Evolutionary conservation across 2,888 invertebrate species (phyloP).

Genomic region (Tetragnatha montana): DNA sequence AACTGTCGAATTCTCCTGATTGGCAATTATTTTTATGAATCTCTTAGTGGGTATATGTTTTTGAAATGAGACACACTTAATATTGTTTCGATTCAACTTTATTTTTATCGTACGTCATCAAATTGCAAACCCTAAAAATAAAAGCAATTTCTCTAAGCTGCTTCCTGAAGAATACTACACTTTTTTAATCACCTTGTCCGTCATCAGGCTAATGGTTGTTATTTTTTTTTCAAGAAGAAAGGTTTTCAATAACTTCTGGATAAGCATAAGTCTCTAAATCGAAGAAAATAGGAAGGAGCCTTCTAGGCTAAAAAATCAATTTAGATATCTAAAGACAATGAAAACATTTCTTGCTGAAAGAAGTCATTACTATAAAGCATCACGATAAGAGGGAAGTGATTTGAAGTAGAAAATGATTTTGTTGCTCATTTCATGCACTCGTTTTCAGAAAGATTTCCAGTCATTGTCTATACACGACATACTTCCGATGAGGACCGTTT

Average conservation of each 20-base stretch:
- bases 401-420: constrained; percentile 26
- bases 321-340: constrained; percentile 16
- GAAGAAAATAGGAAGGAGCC: background rate
- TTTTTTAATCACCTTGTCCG: background rate
- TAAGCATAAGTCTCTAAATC: constrained; percentile 1
- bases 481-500: constrained; percentile 12
- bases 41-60: no score
- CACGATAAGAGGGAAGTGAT: constrained; percentile 28
- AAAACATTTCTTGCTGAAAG: constrained; percentile 15
- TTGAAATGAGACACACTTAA: background rate
- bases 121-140: background rate
- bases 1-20: no score
- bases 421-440: constrained; percentile 37
- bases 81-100: background rate
- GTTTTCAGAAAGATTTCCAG: constrained; percentile 46
- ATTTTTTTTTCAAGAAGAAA: background rate
- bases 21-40: no score
- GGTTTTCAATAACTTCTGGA: constrained; percentile 8
- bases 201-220: background rate
- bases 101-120: background rate
- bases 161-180: background rate
- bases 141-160: background rate
- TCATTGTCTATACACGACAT: constrained; percentile 36
- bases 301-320: constrained; percentile 31
- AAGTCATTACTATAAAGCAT: constrained; percentile 18